phyloP scores from a whole-genome alignment of 1,140 invertebrate species.

The Dufourea novaeangliae region DNA sequence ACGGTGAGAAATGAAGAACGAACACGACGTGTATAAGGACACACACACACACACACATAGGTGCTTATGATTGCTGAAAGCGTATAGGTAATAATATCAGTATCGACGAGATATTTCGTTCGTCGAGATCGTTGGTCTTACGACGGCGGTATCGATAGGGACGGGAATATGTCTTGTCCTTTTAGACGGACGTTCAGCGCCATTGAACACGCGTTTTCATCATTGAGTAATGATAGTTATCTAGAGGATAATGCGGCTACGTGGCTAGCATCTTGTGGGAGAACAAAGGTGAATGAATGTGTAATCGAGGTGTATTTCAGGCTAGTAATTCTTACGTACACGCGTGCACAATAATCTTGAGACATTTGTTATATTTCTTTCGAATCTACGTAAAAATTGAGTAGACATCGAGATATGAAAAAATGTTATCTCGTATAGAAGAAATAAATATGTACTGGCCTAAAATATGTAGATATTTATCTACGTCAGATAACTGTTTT shows the following conservation, averaged over 20 bases:
- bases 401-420: too few relatives aligned
- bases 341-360: not conserved
- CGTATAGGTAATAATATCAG: slow-evolving; percentile 30
- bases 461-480: too few relatives aligned
- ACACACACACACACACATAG: not conserved
- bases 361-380: too few relatives aligned
- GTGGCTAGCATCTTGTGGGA: slow-evolving; percentile 4
- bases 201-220: slow-evolving; percentile 9
- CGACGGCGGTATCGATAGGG: not conserved
- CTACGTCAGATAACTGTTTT: too few relatives aligned
- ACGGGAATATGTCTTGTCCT: not conserved
- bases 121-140: slow-evolving; percentile 4
- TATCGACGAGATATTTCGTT: slow-evolving; percentile 6
- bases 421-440: too few relatives aligned
- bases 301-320: slow-evolving; percentile 19
- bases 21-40: not conserved
- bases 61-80: slow-evolving; percentile 29
- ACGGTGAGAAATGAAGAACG: slow-evolving; percentile 21
- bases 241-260: slow-evolving; percentile 13
- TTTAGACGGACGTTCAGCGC: not conserved
- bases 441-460: too few relatives aligned
- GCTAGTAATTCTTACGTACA: not conserved
- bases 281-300: slow-evolving; percentile 19
- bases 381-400: too few relatives aligned
- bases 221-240: slow-evolving; percentile 42